Base-by-base conservation (phyloP, 1,140 invertebrate genomes). In the Drosophila takahashii region DNA sequence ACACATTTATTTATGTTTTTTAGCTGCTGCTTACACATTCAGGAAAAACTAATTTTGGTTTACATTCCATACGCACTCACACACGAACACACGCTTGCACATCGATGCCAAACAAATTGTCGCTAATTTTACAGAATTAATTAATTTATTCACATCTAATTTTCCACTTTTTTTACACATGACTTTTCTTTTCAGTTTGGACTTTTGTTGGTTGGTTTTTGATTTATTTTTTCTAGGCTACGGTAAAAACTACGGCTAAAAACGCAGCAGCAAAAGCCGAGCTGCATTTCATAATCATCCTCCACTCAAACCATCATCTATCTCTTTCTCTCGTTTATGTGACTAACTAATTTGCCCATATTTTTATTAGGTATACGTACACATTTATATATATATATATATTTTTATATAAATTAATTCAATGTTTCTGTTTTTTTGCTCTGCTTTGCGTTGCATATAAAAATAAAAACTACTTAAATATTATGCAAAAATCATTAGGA, bases 391-490 rank as follows among this genome's bases (percentile, higher is more conserved):
- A 47, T 67, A 41, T 65, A 4, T 44, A 51, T 73, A 53, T 66
- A 48, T 67, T 44, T 65, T 41, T 47, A 57, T 83, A 78, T 83
- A 78, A 83, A 81, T 83, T 74, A 81, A 85, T 81, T 78, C 67
- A 85, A 86, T 86, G 42, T 81, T 80, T 80, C 53, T 39, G 29
- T 44, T 54, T 53, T 59, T 59, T 62, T 71, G 45, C 45, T 76
- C 71, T 73, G 56, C 65, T 80, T 65, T 83, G 80, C 80, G 79
- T 83, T 79, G 80, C 80, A 83, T 83, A 84, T 64, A 83, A 77
- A 84, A 83, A 84, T 69, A 84, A 87, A 79, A 83, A 64, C 79
- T 83, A 89, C 72, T 80, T 89, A 89, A 80, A 89, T 70, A 84
- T 79, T 89, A 89, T 66, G 76, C 76, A 87, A 87, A 87, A 85